phyloP scores from a whole-genome alignment of 2,888 invertebrate species.

The Crematogaster levior region DNA sequence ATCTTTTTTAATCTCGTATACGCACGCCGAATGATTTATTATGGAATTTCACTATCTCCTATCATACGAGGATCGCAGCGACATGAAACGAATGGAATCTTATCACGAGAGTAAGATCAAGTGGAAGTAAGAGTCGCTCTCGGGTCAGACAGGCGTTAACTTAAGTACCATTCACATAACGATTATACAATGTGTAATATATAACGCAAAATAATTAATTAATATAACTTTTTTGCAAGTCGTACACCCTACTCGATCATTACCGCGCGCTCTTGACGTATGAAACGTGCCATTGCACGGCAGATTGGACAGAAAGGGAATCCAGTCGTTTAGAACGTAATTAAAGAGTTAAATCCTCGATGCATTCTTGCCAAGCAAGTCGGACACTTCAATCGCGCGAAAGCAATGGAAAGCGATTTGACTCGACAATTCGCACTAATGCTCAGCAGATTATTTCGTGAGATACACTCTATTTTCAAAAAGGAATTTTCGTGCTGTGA shows the following conservation, averaged over 20 bases:
- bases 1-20: background rate
- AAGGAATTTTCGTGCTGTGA: background rate
- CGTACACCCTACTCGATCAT: background rate
- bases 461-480: background rate
- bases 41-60: slow-evolving; percentile 23
- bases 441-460: background rate
- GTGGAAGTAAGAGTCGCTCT: slow-evolving; percentile 11
- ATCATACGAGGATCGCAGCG: slow-evolving; percentile 4
- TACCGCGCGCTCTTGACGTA: background rate
- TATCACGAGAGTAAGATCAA: slow-evolving; percentile 16
- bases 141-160: background rate
- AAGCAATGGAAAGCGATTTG: background rate
- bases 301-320: background rate
- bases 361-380: background rate
- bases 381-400: background rate
- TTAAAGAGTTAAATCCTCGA: background rate
- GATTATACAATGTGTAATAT: background rate
- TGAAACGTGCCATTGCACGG: background rate
- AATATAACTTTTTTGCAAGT: background rate
- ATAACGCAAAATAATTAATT: background rate
- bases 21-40: slow-evolving; percentile 17
- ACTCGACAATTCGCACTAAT: background rate
- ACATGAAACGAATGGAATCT: slow-evolving; percentile 6
- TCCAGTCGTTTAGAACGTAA: background rate
- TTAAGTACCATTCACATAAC: slow-evolving; percentile 27